These are phyloP conservation scores for Cichladusa arquata DNA, from an alignment of 2,113 vertebrate species.

Conservation along the genomic window DNA sequence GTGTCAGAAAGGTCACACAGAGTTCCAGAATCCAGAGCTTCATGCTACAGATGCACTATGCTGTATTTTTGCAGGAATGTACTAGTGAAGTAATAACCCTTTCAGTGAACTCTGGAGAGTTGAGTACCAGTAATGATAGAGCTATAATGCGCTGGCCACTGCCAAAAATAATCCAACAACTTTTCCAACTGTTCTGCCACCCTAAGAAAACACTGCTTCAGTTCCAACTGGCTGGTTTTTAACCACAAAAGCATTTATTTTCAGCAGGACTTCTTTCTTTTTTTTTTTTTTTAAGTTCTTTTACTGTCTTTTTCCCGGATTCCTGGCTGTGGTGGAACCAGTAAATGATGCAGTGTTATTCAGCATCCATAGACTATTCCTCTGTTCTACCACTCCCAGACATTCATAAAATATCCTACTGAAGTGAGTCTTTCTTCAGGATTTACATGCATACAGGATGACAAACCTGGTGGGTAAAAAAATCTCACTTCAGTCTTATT, in stretches of 20 bases:
- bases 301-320: constrained; percentile 56
- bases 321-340: constrained; percentile 35
- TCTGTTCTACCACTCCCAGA: background rate
- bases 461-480: background rate
- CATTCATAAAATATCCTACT: background rate
- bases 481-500: background rate
- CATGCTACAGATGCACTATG: background rate
- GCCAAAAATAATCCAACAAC: constrained; percentile 74
- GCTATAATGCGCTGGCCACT: constrained; percentile 28
- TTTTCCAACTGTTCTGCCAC: constrained; percentile 69
- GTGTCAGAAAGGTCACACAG: background rate
- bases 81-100: constrained; percentile 33
- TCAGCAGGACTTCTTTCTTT: constrained; percentile 27
- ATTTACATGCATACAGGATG: background rate
- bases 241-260: constrained; percentile 73
- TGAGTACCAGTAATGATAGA: constrained; percentile 41
- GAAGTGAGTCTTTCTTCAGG: background rate
- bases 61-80: constrained; percentile 30
- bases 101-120: background rate
- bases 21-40: background rate
- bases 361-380: background rate
- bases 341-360: constrained; percentile 33
- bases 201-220: constrained; percentile 68
- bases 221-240: constrained; percentile 71
- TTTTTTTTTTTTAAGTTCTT: constrained; percentile 17